phyloP scores from a whole-genome alignment of 2,113 vertebrate species.

The Lucifuga dentata region DNA sequence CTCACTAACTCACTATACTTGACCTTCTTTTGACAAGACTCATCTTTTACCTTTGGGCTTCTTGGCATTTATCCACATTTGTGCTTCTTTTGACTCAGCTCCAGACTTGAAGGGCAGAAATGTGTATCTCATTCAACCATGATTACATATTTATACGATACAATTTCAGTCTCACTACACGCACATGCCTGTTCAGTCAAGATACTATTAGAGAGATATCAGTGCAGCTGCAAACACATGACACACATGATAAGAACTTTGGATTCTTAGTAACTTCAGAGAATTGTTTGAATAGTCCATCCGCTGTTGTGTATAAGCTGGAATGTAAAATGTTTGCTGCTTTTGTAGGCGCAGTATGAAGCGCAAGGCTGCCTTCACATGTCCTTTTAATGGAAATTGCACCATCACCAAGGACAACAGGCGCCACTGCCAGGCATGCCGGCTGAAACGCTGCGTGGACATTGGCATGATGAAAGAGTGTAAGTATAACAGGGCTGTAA shows the following conservation, averaged over 20 bases:
- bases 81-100: constrained; percentile 6
- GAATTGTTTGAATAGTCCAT: neutral
- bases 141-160: constrained; percentile 35
- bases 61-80: constrained; percentile 40
- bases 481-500: constrained; percentile 82
- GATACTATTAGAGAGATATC: neutral
- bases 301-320: neutral
- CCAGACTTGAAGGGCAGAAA: constrained; percentile 40
- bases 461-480: constrained; percentile 99
- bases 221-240: neutral
- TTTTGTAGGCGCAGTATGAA: constrained; percentile 94
- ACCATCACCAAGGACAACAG: constrained; percentile 99
- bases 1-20: constrained; percentile 43
- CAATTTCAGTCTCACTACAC: neutral
- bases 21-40: constrained; percentile 47
- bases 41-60: constrained; percentile 14
- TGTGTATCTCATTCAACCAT: constrained; percentile 34
- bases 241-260: neutral
- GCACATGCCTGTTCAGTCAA: neutral
- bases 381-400: constrained; percentile 94
- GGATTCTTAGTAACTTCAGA: neutral
- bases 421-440: constrained; percentile 96
- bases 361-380: constrained; percentile 93
- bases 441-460: constrained; percentile 95
- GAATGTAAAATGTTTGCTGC: constrained; percentile 18